These are phyloP conservation scores for Periparus ater DNA, from an alignment of 2,797 vertebrate species.

Conservation along the genomic window DNA sequence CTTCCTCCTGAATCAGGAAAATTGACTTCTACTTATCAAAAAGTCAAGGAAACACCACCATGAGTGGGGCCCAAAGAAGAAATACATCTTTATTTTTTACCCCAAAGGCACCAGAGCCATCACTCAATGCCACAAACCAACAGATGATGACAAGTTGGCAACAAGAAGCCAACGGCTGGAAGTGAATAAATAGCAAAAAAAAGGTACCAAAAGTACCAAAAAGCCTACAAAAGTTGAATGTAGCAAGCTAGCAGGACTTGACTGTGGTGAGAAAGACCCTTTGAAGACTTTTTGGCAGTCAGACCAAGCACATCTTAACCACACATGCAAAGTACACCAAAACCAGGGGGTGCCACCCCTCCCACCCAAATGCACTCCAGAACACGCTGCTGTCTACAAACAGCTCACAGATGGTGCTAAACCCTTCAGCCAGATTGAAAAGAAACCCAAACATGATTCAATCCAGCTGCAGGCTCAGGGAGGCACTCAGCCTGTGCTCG, in stretches of 20 bases:
- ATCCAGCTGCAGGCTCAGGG: neutral
- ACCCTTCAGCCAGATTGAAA: neutral
- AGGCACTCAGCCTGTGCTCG: neutral
- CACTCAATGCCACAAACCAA: neutral
- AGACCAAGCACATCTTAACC: fast-evolving
- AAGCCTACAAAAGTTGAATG: neutral
- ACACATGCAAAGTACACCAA: fast-evolving
- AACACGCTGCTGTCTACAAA: neutral
- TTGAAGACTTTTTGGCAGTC: neutral
- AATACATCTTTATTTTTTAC: neutral
- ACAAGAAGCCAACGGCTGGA: neutral
- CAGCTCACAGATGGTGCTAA: neutral
- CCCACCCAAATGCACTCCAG: neutral
- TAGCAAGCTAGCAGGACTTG: neutral
- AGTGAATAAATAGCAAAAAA: neutral
- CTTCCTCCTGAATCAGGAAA: neutral
- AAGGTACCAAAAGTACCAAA: neutral
- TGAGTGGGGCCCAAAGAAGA: neutral
- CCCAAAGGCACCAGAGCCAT: neutral
- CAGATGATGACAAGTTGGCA: neutral
- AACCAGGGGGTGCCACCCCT: too few relatives aligned
- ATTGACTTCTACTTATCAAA: neutral
- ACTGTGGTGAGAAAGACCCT: neutral
- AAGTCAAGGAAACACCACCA: neutral
- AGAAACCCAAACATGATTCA: neutral